phyloP scores from a whole-genome alignment of 2,888 invertebrate species.

The Zeuzera pyrina region DNA sequence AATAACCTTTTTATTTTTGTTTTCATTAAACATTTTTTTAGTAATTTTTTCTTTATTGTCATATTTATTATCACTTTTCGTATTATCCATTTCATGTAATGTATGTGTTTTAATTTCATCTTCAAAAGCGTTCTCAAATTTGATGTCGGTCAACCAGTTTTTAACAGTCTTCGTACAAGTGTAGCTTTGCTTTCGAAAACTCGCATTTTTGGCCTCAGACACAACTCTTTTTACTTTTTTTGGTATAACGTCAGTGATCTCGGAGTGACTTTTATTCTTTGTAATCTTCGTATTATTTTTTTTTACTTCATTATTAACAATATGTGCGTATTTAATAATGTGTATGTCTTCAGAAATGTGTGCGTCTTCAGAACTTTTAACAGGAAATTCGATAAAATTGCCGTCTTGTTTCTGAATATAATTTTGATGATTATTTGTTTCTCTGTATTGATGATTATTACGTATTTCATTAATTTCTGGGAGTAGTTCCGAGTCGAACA shows the following conservation, averaged over 20 bases:
- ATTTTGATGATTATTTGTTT: too few relatives aligned
- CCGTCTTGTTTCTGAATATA: too few relatives aligned
- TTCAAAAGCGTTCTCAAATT: conserved; percentile 18
- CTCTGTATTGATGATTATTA: too few relatives aligned
- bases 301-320: too few relatives aligned
- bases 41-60: conserved; percentile 3
- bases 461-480: too few relatives aligned
- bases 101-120: conserved; percentile 8
- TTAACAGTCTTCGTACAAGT: conserved; percentile 39
- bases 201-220: conserved; percentile 8
- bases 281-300: conserved; percentile 7
- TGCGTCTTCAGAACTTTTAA: too few relatives aligned
- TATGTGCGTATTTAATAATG: too few relatives aligned
- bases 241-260: conserved; percentile 14
- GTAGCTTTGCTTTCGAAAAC: conserved; percentile 37
- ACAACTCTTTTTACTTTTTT: conserved; percentile 25
- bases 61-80: not conserved
- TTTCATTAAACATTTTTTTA: too few relatives aligned
- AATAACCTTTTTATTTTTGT: conserved; percentile 23
- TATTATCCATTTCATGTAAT: conserved; percentile 4
- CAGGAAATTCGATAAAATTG: too few relatives aligned
- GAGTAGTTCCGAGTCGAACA: conserved; percentile 44
- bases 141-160: conserved; percentile 41
- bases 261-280: conserved; percentile 18
- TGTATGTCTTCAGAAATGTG: too few relatives aligned